These are phyloP conservation scores for Musca vetustissima DNA, from an alignment of 1,140 invertebrate species.

Conservation along the genomic window DNA sequence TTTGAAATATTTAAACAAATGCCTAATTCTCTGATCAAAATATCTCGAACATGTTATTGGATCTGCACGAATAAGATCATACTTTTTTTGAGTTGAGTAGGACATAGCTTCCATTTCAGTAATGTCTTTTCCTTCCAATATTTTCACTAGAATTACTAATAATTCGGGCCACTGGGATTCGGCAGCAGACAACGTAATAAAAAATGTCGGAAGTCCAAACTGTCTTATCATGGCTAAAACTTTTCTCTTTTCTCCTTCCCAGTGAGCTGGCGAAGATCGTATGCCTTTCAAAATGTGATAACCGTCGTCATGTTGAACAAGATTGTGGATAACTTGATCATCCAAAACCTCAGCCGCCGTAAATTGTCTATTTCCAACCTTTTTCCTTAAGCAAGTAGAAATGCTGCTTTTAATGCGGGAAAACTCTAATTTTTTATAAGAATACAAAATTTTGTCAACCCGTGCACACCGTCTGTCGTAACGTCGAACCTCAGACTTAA, in stretches of 20 bases:
- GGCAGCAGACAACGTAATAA: conserved; percentile 36
- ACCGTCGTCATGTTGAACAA: conserved; percentile 32
- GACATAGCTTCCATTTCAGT: conserved; percentile 16
- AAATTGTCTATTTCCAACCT: background rate
- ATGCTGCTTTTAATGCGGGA: conserved; percentile 1
- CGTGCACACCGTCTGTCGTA: conserved; percentile 5
- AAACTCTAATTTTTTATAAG: conserved; percentile 18
- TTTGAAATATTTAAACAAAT: too few species aligned
- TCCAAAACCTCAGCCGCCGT: conserved; percentile 18
- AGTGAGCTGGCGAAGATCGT: conserved; percentile 34
- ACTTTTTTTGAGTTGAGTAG: background rate
- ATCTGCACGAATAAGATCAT: conserved; percentile 19
- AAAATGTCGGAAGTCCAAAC: conserved; percentile 36
- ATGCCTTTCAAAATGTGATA: conserved; percentile 32
- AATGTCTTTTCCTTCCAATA: conserved; percentile 15
- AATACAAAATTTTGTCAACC: conserved; percentile 13
- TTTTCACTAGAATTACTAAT: conserved; percentile 31
- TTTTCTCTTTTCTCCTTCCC: conserved; percentile 29
- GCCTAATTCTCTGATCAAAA: too few species aligned
- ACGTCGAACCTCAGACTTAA: conserved; percentile 5
- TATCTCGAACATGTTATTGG: conserved; percentile 23
- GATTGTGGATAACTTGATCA: conserved; percentile 3
- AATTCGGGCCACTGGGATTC: conserved; percentile 37
- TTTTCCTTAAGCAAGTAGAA: conserved; percentile 16
- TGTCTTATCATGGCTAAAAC: conserved; percentile 23